Evolutionary conservation across 2,113 vertebrate species (phyloP), one percentile per base, ranked within the genome.

Genomic region (Plotosus lineatus): DNA sequence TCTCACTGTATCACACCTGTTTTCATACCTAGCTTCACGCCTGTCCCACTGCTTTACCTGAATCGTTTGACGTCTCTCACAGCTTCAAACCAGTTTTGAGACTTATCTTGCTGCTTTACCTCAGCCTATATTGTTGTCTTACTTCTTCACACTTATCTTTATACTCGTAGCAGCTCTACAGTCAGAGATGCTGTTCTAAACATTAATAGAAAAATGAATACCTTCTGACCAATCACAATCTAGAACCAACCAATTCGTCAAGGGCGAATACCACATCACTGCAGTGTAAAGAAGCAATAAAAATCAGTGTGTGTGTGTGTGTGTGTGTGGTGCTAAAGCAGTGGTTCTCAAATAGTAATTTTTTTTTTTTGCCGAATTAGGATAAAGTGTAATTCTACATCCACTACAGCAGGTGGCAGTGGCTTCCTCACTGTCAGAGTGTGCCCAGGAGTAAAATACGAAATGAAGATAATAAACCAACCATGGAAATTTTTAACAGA

Each of bases 261-360:
- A 28, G 28, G 23, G 19, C n/a, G 10, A 50, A 50, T 50, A 50
- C 10, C 10, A 8, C 17, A 50, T 50, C 28, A 7, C 28, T 33
- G 14, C 14, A 17, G 19, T 61, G 58, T 33, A 17, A 61, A 56
- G n/a, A 58, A 58, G n/a, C 28, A 11, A 58, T 11, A 26, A 56
- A 58, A 58, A 56, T 23, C n/a, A 10, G 48, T 21, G 71, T 53
- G 28, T 46, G 68, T 72, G 40, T 71, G 40, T 48, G 44, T 75
- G 50, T 63, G 55, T 19, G 55, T 61, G 76, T 1, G 78, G n/a
- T n/a, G n/a, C n/a, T n/a, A n/a, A n/a, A n/a, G n/a, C n/a, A n/a
- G n/a, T n/a, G n/a, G n/a, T n/a, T n/a, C n/a, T n/a, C n/a, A n/a
- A n/a, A n/a, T n/a, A n/a, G n/a, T n/a, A n/a, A n/a, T n/a, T n/a